Percentiles rank a stretch among this genome's conserved stretches.
Conservation (phyloP, 1,140 invertebrate genomes). For the Drosophila pseudoananassae region DNA sequence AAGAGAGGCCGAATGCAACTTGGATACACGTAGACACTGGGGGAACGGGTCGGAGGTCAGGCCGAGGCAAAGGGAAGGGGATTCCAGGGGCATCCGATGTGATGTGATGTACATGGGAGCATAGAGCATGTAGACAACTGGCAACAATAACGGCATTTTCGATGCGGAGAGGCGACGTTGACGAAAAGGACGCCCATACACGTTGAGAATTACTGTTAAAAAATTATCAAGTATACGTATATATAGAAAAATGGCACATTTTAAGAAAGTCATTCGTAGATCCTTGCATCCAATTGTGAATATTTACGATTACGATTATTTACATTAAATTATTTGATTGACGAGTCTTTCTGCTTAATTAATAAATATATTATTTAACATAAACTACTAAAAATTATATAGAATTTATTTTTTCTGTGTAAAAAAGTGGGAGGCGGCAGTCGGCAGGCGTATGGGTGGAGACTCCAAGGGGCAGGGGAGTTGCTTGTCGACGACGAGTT, state of each 20-base stretch:
- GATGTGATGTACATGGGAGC: constrained; percentile 46
- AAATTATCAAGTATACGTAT: background rate
- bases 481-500: constrained; percentile 76
- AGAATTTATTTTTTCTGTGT: background rate
- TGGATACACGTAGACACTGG: constrained; percentile 28
- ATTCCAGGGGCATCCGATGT: constrained; percentile 4
- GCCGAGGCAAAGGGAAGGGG: background rate
- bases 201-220: background rate
- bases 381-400: too few relatives aligned
- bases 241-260: background rate
- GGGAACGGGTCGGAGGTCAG: constrained; percentile 11
- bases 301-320: too few relatives aligned
- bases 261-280: too few relatives aligned
- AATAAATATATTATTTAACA: too few relatives aligned
- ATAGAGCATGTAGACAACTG: constrained; percentile 73
- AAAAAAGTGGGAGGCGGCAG: constrained; percentile 21
- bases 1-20: constrained; percentile 26
- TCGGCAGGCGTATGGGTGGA: background rate
- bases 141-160: constrained; percentile 81
- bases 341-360: too few relatives aligned
- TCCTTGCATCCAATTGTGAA: too few relatives aligned
- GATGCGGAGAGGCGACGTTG: constrained; percentile 66
- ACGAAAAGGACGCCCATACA: constrained; percentile 70
- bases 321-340: too few relatives aligned
- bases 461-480: constrained; percentile 21